Conservation (phyloP, 2,113 vertebrate genomes). For the Uropsilus gracilis region DNA sequence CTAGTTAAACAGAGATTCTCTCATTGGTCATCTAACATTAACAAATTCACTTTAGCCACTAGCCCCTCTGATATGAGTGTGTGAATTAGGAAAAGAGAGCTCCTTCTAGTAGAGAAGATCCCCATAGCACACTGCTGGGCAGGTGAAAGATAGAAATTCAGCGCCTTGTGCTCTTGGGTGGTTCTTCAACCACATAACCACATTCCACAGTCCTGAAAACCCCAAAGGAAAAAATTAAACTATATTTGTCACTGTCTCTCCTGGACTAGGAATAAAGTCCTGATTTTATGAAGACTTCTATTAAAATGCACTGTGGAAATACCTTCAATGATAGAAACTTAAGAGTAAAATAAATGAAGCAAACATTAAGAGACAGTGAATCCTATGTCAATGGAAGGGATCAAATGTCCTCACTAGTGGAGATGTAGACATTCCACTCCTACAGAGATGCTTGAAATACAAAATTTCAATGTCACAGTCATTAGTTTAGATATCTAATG, state of each 20-base stretch:
- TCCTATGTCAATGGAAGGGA: not conserved
- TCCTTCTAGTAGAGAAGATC: not conserved
- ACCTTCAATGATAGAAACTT: constrained; percentile 13
- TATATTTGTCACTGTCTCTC: not conserved
- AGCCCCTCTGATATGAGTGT: not conserved
- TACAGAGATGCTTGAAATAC: constrained; percentile 12
- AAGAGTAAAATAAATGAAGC: not conserved
- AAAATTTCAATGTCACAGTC: not conserved
- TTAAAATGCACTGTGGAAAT: constrained; percentile 17
- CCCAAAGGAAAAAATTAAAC: not conserved
- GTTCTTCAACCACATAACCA: not conserved
- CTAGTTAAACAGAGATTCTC: not conserved
- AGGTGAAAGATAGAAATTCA: not conserved
- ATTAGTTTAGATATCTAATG: not conserved
- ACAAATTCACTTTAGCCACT: not conserved
- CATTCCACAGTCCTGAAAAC: not conserved
- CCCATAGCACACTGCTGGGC: too few species aligned
- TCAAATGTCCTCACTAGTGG: not conserved
- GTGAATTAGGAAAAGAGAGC: not conserved
- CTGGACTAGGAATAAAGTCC: not conserved
- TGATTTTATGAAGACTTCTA: not conserved
- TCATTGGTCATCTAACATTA: not conserved
- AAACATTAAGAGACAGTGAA: not conserved
- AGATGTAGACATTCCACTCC: not conserved
- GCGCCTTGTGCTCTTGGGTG: not conserved